Evolutionary conservation across 2,113 vertebrate genomes (phyloP).

Genomic region (Atherinomorus stipes): DNA sequence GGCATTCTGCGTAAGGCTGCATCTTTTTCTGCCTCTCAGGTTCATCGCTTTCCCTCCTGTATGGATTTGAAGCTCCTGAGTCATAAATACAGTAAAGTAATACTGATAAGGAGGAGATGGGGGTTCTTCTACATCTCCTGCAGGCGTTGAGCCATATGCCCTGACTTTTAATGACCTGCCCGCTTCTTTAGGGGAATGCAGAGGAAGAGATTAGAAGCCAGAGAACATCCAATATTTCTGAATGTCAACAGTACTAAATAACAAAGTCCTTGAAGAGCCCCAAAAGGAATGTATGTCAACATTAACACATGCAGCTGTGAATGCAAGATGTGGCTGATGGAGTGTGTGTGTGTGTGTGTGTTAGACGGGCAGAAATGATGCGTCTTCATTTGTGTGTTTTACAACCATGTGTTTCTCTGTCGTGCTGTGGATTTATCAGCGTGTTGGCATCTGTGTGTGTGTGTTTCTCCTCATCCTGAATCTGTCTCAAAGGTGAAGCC

Average conservation of each 20-base stretch:
- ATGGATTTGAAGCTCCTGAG: conserved; percentile 5
- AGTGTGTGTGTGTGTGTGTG: neutral
- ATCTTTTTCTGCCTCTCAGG: conserved; percentile 1
- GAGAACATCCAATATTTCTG: conserved; percentile 60
- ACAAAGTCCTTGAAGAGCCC: conserved; percentile 37
- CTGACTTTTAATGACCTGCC: conserved; percentile 62
- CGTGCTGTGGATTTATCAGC: neutral
- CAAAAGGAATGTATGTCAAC: conserved; percentile 35
- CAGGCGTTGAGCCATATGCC: conserved; percentile 38
- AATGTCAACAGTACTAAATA: conserved; percentile 67
- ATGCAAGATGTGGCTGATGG: conserved; percentile 20
- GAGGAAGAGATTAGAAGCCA: conserved; percentile 52
- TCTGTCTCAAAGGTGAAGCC: conserved; percentile 53
- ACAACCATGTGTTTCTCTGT: neutral
- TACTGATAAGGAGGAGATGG: conserved; percentile 19
- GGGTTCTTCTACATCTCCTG: conserved; percentile 27
- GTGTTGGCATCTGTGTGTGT: neutral
- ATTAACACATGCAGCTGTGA: conserved; percentile 37
- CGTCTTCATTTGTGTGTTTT: neutral
- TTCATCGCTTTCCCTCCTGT: neutral
- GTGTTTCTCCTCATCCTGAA: conserved; percentile 33
- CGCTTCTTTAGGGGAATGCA: conserved; percentile 27
- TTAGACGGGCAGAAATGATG: neutral
- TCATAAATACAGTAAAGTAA: conserved; percentile 30
- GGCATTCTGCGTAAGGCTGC: conserved; percentile 1